Evolutionary conservation across 37 sponge, comb jelly and placozoan species (phyloP).

Genomic region (Crambe crambe): DNA sequence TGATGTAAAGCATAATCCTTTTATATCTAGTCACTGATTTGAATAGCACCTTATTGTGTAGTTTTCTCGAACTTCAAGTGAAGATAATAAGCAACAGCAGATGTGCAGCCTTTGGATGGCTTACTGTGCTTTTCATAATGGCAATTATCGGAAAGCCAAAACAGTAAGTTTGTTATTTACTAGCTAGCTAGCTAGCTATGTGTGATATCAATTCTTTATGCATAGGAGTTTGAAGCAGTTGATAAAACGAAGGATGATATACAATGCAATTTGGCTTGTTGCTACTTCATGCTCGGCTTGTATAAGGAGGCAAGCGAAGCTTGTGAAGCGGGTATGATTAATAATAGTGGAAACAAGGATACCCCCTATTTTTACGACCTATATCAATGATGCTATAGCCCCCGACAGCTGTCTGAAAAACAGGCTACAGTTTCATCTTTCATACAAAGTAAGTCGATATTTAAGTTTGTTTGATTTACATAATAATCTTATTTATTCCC

Average conservation of each 20-base stretch:
- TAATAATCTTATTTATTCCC: background rate
- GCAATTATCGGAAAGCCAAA: slow-evolving; percentile 82
- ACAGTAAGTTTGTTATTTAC: slow-evolving; percentile 33
- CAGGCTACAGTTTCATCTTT: slow-evolving; percentile 89
- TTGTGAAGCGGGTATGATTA: slow-evolving; percentile 62
- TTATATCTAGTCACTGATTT: too few species aligned
- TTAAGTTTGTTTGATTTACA: background rate
- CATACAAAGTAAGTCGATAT: slow-evolving; percentile 74
- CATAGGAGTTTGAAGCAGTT: slow-evolving; percentile 87
- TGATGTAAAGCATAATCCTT: too few species aligned
- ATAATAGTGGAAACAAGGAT: background rate
- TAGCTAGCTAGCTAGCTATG: too few species aligned
- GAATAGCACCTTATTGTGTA: slow-evolving; percentile 6
- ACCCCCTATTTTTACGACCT: too few species aligned
- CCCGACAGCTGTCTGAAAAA: slow-evolving; percentile 81
- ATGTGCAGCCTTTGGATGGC: slow-evolving; percentile 97
- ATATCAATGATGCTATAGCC: slow-evolving; percentile 27
- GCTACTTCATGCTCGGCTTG: slow-evolving; percentile 97
- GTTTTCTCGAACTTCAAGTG: slow-evolving; percentile 74
- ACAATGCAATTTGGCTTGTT: slow-evolving; percentile 74
- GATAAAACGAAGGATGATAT: slow-evolving; percentile 61
- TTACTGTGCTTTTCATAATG: slow-evolving; percentile 92
- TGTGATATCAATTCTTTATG: background rate
- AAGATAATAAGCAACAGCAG: slow-evolving; percentile 34
- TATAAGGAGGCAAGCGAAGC: slow-evolving; percentile 84